These are phyloP conservation scores for Pontoporia blainvillei DNA, from an alignment of 2,113 vertebrate genomes.

Conservation along the genomic window DNA sequence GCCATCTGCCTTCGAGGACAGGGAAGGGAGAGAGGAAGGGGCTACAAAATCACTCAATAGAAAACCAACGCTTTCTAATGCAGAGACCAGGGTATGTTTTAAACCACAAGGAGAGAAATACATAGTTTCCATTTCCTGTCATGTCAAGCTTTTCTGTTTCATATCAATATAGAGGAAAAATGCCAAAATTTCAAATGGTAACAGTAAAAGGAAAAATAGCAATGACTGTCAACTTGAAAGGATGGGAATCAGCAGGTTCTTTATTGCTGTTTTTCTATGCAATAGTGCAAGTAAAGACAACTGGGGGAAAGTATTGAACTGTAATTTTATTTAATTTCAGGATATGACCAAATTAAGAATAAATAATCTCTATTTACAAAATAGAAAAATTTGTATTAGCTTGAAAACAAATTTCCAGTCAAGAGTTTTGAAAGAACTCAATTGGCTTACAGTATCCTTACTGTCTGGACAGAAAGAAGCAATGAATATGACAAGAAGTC, in stretches of 20 bases:
- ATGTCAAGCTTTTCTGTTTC: slow-evolving; percentile 51
- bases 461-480: slow-evolving; percentile 38
- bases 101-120: slow-evolving; percentile 40
- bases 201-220: slow-evolving; percentile 17
- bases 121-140: slow-evolving; percentile 43
- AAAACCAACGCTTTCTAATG: background rate
- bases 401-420: slow-evolving; percentile 39
- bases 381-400: background rate
- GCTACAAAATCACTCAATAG: background rate
- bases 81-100: background rate
- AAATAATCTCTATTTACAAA: background rate
- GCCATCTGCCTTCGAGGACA: accelerated
- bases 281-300: background rate
- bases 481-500: slow-evolving; percentile 43
- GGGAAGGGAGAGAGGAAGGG: no score
- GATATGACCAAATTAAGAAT: slow-evolving; percentile 20
- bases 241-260: background rate
- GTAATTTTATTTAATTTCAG: slow-evolving; percentile 36
- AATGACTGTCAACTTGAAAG: background rate
- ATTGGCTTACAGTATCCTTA: background rate
- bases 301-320: background rate
- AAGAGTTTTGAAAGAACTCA: slow-evolving; percentile 36
- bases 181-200: slow-evolving; percentile 44
- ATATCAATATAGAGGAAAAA: slow-evolving; percentile 35
- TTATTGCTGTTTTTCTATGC: background rate